Evolutionary conservation across 2,113 vertebrate genomes (phyloP), one percentile per base, ranked within the genome.

Genomic region (Solea senegalensis): DNA sequence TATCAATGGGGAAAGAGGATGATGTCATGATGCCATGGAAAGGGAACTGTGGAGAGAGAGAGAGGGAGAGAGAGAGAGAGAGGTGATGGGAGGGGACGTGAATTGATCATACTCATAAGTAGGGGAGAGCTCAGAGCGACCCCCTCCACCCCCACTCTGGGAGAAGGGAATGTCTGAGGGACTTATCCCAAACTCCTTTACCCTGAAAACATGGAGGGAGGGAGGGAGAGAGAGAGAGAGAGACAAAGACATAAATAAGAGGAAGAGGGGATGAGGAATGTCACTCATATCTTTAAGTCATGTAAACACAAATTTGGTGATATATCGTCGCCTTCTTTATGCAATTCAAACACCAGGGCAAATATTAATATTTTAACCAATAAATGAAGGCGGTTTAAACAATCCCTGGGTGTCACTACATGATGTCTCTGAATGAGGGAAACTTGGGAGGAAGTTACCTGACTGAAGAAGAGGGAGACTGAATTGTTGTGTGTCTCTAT

Each of bases 131-230:
- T 98, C 97, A 65, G 96, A 94, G 86, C 95, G 96, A 82, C 95
- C 94, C 80, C 96, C 94, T 53, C 96, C 95, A 64, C 95, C 93
- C 54, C 95, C 95, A 86, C 95, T 92, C 95, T 98, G 97, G 76
- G 95, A 94, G 95, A 99, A 99, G 89, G 97, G 97, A 91, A 99
- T 99, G 90, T 99, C 97, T 72, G 97, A 98, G 62, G 97, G 97
- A 92, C 97, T 98, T 89, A 99, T 99, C 92, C 97, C 97, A 94
- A 99, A 99, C 93, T 99, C 97, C 94, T 99, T 99, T 83, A 99
- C 98, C 95, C 98, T 99, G 95, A 85, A 92, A 91, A 89, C 92
- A 93, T 80, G 89, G 79, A 89, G 83, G 90, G 90, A 90, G 91
- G 90, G 65, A 64, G 21, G 69, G 50, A 67, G 12, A 94, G 80